Evolutionary conservation across 1,140 invertebrate genomes (phyloP).

Genomic region (Drosophila lini): DNA sequence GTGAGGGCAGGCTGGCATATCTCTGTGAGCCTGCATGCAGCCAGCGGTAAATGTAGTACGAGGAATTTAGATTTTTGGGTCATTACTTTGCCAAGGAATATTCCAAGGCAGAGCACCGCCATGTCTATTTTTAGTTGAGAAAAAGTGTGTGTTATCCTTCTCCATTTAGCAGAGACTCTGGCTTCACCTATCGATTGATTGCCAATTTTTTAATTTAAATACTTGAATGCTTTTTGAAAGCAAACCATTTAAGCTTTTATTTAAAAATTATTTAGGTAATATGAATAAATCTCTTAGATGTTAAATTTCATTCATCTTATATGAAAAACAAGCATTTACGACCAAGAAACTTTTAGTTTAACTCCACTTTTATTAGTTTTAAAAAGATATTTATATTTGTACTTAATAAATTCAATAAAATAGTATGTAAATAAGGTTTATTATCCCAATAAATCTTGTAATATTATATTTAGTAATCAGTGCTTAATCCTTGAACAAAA

Average conservation of each 20-base stretch:
- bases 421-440: background rate
- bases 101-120: background rate
- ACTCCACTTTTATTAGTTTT: background rate
- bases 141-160: conserved; percentile 15
- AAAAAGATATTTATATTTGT: background rate
- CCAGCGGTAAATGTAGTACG: conserved; percentile 52
- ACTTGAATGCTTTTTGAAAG: background rate
- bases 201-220: background rate
- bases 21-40: conserved; percentile 36
- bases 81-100: conserved; percentile 59
- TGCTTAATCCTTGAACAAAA: background rate
- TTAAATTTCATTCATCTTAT: background rate
- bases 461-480: background rate
- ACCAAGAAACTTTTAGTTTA: background rate
- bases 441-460: background rate
- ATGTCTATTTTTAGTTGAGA: background rate
- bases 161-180: background rate
- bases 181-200: background rate
- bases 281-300: background rate
- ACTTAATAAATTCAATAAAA: background rate
- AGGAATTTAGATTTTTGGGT: conserved; percentile 63
- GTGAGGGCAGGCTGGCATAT: conserved; percentile 35
- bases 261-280: too few relatives aligned
- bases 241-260: too few relatives aligned
- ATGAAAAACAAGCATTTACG: background rate